phyloP scores from a whole-genome alignment of 2,888 invertebrate species.

The Lochmaea crataegi region DNA sequence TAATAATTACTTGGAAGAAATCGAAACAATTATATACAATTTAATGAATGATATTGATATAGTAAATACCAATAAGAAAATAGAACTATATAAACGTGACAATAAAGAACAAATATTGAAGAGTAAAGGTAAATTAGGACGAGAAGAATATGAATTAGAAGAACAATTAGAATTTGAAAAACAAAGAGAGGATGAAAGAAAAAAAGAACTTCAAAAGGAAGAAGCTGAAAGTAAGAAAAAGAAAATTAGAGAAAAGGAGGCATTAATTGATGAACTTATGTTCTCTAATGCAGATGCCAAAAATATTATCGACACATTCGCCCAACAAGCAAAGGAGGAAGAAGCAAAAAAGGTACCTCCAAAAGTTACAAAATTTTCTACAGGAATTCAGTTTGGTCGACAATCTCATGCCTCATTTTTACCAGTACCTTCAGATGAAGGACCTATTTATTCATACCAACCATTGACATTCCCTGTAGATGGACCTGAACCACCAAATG shows the following conservation, averaged over 20 bases:
- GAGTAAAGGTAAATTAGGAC: slow-evolving; percentile 80
- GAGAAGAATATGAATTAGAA: slow-evolving; percentile 89
- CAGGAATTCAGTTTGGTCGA: slow-evolving; percentile 84
- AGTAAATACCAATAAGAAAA: slow-evolving; percentile 87
- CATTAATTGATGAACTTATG: slow-evolving; percentile 94
- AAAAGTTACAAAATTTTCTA: slow-evolving; percentile 82
- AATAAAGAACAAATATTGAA: slow-evolving; percentile 87
- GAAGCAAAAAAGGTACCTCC: slow-evolving; percentile 63
- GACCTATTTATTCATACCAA: slow-evolving; percentile 79
- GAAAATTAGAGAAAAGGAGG: slow-evolving; percentile 89
- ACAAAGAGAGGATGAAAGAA: slow-evolving; percentile 79
- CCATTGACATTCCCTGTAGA: slow-evolving; percentile 71
- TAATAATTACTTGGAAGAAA: slow-evolving; percentile 96
- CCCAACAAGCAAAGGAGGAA: slow-evolving; percentile 67
- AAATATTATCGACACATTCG: slow-evolving; percentile 86
- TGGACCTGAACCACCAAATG: slow-evolving; percentile 79
- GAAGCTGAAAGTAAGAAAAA: slow-evolving; percentile 79
- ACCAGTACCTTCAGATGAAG: slow-evolving; percentile 81
- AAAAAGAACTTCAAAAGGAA: slow-evolving; percentile 77
- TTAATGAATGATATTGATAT: slow-evolving; percentile 90
- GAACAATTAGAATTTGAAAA: slow-evolving; percentile 86
- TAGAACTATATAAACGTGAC: slow-evolving; percentile 91
- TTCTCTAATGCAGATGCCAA: slow-evolving; percentile 91
- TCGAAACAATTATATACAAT: slow-evolving; percentile 93
- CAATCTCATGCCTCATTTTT: slow-evolving; percentile 73